Conservation (phyloP, 2,888 invertebrate genomes). For the Lochmaea capreae region DNA sequence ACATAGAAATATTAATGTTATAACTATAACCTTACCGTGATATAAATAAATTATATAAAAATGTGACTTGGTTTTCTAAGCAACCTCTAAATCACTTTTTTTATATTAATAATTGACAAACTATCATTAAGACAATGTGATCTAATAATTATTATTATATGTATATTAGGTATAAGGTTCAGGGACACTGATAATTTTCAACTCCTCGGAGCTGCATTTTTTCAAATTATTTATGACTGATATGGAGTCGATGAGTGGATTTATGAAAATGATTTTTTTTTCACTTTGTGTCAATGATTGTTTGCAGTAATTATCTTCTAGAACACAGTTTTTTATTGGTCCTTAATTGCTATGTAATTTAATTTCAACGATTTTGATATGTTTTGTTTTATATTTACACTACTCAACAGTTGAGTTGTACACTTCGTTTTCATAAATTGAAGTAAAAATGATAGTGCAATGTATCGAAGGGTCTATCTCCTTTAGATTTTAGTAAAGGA, state of each 20-base stretch:
- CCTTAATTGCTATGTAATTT: too few species aligned
- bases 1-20: conserved; percentile 6
- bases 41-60: conserved; percentile 42
- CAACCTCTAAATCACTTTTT: conserved; percentile 40
- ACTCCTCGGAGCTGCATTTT: not conserved
- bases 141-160: conserved; percentile 17
- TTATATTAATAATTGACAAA: conserved; percentile 31
- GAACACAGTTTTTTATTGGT: too few species aligned
- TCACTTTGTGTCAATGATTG: too few species aligned
- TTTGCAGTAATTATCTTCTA: too few species aligned
- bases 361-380: too few species aligned
- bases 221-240: not conserved
- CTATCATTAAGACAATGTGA: conserved; percentile 28
- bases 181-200: not conserved
- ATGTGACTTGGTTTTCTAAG: conserved; percentile 33
- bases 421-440: too few species aligned
- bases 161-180: not conserved
- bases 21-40: conserved; percentile 27
- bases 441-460: too few species aligned
- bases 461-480: too few species aligned
- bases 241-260: not conserved
- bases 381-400: too few species aligned
- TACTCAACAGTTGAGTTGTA: too few species aligned
- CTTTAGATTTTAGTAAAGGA: too few species aligned
- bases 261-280: not conserved